Percentiles rank a stretch among this genome's conserved stretches.
Conservation (phyloP, 2,113 vertebrate genomes). For the Nibea albiflora region DNA sequence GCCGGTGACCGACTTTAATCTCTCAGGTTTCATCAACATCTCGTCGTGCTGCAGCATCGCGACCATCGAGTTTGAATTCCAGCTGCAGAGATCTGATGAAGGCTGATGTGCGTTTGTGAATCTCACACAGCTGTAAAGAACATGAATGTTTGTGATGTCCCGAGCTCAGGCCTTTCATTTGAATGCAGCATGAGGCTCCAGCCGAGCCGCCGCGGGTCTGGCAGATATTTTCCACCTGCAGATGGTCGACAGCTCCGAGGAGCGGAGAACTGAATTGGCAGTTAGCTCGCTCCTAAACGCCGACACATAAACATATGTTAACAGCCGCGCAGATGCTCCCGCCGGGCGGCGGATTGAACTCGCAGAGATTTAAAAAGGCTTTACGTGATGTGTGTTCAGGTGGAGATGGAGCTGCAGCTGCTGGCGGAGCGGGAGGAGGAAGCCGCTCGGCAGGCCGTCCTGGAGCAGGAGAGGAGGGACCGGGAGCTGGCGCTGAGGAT, state of each 20-base stretch:
- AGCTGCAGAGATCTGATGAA: too few relatives aligned
- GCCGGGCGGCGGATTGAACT: background rate
- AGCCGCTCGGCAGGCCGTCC: constrained; percentile 86
- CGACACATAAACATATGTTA: constrained; percentile 15
- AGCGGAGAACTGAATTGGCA: background rate
- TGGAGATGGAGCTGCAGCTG: constrained; percentile 93
- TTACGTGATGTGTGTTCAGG: constrained; percentile 73
- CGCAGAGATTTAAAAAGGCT: too few relatives aligned
- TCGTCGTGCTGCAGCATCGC: too few relatives aligned
- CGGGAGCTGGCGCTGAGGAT: constrained; percentile 95
- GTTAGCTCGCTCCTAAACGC: background rate
- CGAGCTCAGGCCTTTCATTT: background rate
- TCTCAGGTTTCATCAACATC: too few relatives aligned
- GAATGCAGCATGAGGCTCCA: background rate
- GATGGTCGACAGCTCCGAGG: background rate
- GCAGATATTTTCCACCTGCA: background rate
- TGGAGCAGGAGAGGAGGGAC: constrained; percentile 95
- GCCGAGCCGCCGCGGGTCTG: background rate
- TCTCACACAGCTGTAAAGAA: too few relatives aligned
- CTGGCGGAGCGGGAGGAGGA: constrained; percentile 90
- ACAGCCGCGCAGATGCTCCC: background rate
- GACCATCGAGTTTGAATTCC: too few relatives aligned
- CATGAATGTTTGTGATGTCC: background rate
- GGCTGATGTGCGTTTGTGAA: too few relatives aligned
- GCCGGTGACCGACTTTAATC: too few relatives aligned